A percentile compares a stretch with the other conserved stretches of the same genome.
Evolutionary conservation across 2,113 vertebrate genomes (phyloP).

Genomic region (Phoxinus phoxinus): DNA sequence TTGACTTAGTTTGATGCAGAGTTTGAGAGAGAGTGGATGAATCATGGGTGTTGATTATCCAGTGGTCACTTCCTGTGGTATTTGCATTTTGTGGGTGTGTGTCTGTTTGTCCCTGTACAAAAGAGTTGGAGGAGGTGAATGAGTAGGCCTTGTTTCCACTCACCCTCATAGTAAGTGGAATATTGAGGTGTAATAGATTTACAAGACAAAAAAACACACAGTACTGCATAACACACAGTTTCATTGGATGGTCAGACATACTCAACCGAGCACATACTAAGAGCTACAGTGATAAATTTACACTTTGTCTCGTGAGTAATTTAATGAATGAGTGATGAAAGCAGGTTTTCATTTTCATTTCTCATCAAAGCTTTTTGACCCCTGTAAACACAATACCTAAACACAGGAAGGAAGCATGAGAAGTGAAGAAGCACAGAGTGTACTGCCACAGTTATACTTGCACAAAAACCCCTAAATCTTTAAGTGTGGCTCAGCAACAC

Average conservation of each 20-base stretch:
- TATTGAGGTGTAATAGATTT: neutral
- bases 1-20: neutral
- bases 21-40: conserved; percentile 3
- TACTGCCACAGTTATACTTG: conserved; percentile 21
- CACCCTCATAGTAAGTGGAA: conserved; percentile 30
- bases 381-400: neutral
- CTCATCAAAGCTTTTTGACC: conserved; percentile 7
- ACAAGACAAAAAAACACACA: neutral
- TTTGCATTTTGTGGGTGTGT: neutral
- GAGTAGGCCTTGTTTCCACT: conserved; percentile 40
- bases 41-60: neutral
- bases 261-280: neutral
- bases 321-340: neutral
- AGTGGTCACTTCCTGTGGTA: conserved; percentile 49
- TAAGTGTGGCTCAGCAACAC: conserved; percentile 23
- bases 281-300: neutral
- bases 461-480: conserved; percentile 11
- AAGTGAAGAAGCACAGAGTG: conserved; percentile 38
- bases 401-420: conserved; percentile 53
- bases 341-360: neutral
- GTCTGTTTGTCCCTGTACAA: neutral
- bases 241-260: neutral
- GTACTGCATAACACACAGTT: neutral
- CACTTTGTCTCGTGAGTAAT: neutral
- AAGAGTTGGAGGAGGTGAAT: neutral